Conservation (phyloP, 1,140 invertebrate genomes). For the Dendroctonus ponderosae region DNA sequence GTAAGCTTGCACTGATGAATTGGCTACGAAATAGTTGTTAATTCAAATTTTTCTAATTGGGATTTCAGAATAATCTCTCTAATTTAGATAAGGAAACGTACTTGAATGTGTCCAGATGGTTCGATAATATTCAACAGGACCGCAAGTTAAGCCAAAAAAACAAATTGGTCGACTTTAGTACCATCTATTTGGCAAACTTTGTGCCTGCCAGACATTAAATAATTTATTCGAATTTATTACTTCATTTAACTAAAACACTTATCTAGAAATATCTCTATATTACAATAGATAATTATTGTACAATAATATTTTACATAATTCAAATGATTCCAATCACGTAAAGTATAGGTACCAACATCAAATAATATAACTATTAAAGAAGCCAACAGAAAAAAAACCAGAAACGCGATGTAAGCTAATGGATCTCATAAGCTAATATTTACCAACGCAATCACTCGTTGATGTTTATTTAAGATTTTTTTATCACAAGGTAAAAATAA, state of each 20-base stretch:
- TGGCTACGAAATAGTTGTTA: slow-evolving; percentile 1
- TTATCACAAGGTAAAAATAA: no score
- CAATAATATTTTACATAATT: no score
- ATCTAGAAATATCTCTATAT: no score
- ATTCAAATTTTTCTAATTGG: slow-evolving; percentile 24
- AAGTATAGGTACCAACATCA: no score
- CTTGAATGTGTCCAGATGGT: slow-evolving; percentile 66
- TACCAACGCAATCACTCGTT: no score
- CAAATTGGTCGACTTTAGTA: slow-evolving; percentile 59
- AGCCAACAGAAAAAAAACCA: no score
- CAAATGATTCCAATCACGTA: no score
- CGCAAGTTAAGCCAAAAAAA: slow-evolving; percentile 57
- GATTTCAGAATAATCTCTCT: slow-evolving; percentile 53
- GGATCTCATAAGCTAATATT: no score
- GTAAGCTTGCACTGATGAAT: slow-evolving; percentile 43
- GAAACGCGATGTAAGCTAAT: no score
- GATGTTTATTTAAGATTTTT: no score
- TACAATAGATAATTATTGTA: no score
- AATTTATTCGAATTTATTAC: neutral
- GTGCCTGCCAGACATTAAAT: slow-evolving; percentile 51
- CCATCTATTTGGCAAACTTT: slow-evolving; percentile 53
- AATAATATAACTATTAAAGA: no score
- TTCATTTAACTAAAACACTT: neutral
- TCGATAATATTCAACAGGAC: slow-evolving; percentile 64
- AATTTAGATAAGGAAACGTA: slow-evolving; percentile 61